Evolutionary conservation across 2,797 vertebrate genomes (phyloP), one percentile per base, ranked within the genome.

Genomic region (Sternarchorhynchus goeldii): DNA sequence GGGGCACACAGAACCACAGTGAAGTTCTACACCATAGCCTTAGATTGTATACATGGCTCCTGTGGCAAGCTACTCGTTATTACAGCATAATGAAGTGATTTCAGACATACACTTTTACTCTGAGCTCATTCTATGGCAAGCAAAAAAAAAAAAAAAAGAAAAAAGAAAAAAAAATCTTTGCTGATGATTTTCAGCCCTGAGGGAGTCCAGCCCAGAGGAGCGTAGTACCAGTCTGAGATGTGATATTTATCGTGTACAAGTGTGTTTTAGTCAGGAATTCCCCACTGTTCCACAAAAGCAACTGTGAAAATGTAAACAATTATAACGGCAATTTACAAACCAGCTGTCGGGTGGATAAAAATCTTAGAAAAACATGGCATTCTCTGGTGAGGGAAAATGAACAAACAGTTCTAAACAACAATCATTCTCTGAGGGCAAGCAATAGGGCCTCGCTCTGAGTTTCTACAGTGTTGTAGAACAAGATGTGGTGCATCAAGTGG

Each of bases 181-280:
- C 25, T 25, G 25, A 29, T 12, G 25, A 17, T 20, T 67, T 25
- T 21, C 20, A 45, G 21, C 20, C 67, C 25, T 17, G 12, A 18
- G 41, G 45, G 25, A 69, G 25, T 29, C 45, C 53, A 32, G 8
- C 31, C 56, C 53, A 36, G 32, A 57, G 29, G 3, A 57, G 18
- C 31, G 18, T 20, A 29, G 53, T 56, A 18, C 29, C 50, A 50
- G 10, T 50, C 45, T 0, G 50, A 50, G 29, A 25, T 8, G 45
- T 31, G 25, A 56, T 34, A 10, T 10, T 32, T 10, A 10, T 18
- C 25, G 31, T 69, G 45, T 21, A 20, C 20, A 29, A n/a, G 17
- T 14, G n/a, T 72, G 69, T 31, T 58, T 18, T 32, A 18, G 69
- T 6, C 32, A 72, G n/a, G 58, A 39, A 58, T 72, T 39, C 58